Conservation (phyloP, 1,140 invertebrate species). For the Psix sp. region DNA sequence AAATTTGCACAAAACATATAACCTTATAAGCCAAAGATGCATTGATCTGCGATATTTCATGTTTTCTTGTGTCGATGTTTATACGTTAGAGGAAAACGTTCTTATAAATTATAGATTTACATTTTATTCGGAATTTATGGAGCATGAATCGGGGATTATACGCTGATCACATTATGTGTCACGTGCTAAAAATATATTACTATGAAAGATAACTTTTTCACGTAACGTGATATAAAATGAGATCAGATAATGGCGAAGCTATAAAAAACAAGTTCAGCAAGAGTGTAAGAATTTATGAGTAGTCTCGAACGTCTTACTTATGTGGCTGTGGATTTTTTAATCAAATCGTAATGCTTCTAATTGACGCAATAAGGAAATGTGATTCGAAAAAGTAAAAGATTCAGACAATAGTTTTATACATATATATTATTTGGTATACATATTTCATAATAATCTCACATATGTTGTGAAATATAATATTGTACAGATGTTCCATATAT, state of each 20-base stretch:
- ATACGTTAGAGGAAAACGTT: constrained; percentile 9
- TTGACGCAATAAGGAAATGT: too few species aligned
- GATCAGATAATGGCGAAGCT: constrained; percentile 27
- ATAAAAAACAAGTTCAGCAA: constrained; percentile 26
- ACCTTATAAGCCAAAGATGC: constrained; percentile 26
- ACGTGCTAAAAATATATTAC: constrained; percentile 45
- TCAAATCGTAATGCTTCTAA: too few species aligned
- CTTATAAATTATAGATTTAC: constrained; percentile 40
- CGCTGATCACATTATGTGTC: constrained; percentile 40
- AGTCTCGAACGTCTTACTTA: too few species aligned
- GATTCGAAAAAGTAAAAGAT: too few species aligned
- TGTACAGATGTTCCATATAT: too few species aligned
- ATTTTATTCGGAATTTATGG: constrained; percentile 37
- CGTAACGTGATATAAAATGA: constrained; percentile 25
- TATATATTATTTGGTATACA: too few species aligned
- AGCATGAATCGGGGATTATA: constrained; percentile 47
- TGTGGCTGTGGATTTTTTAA: too few species aligned
- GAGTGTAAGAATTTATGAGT: too few species aligned
- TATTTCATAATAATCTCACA: too few species aligned
- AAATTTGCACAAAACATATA: constrained; percentile 23
- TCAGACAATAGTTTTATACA: too few species aligned
- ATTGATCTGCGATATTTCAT: constrained; percentile 29
- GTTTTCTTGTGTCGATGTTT: constrained; percentile 5
- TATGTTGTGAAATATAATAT: too few species aligned
- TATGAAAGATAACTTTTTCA: constrained; percentile 39